phyloP scores from a whole-genome alignment of 2,797 vertebrate genomes.

The Trachops cirrhosus region DNA sequence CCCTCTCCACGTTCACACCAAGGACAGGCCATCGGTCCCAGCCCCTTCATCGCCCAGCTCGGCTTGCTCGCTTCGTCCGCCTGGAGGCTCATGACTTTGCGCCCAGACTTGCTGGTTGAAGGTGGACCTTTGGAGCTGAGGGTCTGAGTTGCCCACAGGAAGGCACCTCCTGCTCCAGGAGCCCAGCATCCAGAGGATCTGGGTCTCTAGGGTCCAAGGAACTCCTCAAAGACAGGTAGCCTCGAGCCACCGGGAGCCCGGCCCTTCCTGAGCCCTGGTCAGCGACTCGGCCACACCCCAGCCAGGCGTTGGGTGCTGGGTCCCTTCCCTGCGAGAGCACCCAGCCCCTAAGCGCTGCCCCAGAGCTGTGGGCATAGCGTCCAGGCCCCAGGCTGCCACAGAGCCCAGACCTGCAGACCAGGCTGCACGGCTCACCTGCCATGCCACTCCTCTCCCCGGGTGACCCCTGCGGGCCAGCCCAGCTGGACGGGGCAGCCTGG shows the following conservation, averaged over 20 bases:
- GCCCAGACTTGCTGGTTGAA: accelerated
- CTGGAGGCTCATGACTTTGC: neutral
- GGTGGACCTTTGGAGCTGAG: neutral
- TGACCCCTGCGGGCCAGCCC: neutral
- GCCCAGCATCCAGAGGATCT: neutral
- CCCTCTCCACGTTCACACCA: accelerated
- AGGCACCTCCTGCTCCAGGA: accelerated
- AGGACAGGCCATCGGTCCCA: accelerated
- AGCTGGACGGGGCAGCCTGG: accelerated
- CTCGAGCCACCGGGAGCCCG: too few species aligned
- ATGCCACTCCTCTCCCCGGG: neutral
- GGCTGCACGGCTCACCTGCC: neutral
- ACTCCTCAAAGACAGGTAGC: neutral
- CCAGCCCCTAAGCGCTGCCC: neutral
- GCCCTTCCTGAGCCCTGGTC: neutral
- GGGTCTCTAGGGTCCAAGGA: neutral
- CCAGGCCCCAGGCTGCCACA: neutral
- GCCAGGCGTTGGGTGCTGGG: neutral
- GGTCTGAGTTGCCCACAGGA: neutral
- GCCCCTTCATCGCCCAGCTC: too few species aligned
- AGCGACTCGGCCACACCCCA: accelerated
- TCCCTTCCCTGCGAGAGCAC: too few species aligned
- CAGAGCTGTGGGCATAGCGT: accelerated
- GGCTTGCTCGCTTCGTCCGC: neutral
- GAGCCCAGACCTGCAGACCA: too few species aligned